Evolutionary conservation across 1,140 invertebrate genomes (phyloP), one percentile per base, ranked within the genome.

Genomic region (Habropoda laboriosa): DNA sequence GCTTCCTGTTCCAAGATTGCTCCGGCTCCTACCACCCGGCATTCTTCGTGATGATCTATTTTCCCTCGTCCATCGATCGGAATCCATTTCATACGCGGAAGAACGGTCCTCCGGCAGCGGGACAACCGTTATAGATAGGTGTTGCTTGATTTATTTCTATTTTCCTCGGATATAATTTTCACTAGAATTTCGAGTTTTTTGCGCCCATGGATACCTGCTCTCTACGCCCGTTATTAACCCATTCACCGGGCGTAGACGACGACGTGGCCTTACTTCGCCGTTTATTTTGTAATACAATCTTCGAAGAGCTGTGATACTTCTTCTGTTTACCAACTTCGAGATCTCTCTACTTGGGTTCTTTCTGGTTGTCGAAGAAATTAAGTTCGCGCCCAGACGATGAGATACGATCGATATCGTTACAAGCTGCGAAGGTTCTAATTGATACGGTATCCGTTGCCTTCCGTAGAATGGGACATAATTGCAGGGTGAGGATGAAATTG

Each of bases 1-100:
- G 70, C 86, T 89, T 89, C 82, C 87, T 86, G 83, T 63, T 81
- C 67, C 80, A 83, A 88, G 71, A 77, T 80, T 89, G 80, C 68
- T 24, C 63, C n/a, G n/a, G n/a, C 75, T 67, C 58, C 58, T 61
- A 64, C 60, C 82, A 71, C 63, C 68, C 75, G 71, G 67, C 76
- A 61, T 42, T 66, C 64, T 80, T 80, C 70, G 57, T 57, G 77
- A 81, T 85, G 53, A 87, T 82, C 64, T 87, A 87, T 87, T 87
- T 86, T 85, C 57, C 53, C 32, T 47, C 77, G 66, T 73, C 75
- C 60, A 81, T 86, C 80, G 79, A 80, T 82, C 71, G 72, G 83
- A 82, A 86, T 82, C 79, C 53, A 86, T 86, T 86, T 86, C 80
- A 86, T 80, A 82, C 67, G 71, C 74, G 85, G 83, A 86, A 86